Evolutionary conservation across 2,113 vertebrate species (phyloP), one percentile per base, ranked within the genome.

Genomic region (Cettia cetti): DNA sequence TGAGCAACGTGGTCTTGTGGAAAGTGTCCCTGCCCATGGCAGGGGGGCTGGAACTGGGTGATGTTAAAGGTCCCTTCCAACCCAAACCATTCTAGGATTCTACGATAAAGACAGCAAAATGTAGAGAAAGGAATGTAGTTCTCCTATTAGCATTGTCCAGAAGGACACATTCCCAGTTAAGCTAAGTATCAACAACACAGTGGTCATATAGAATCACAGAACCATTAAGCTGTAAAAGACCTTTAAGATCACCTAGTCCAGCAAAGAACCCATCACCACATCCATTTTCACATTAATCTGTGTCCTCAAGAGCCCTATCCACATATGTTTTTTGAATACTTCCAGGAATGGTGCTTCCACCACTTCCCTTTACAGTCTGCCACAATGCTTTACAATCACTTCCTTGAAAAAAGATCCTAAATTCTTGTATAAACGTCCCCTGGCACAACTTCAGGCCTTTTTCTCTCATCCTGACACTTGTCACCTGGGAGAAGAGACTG

Each of bases 1-100:
- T 26, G 24, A 39, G 33, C 23, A 74, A 39, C 0, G 0, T 45
- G 28, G 7, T 68, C n/a, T n/a, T 18, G 19, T 30, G 13, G 45
- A 82, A 53, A 19, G 13, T 37, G 10, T 52, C 15, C 27, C 10
- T 39, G 33, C 12, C 33, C 44, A 16, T 23, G 17, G 22, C 28
- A 57, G 27, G 0, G 13, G 8, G 1, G 1, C 10, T 44, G 33
- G 44, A 65, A 39, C 27, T 44, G 44, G 10, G 3, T 59, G 27
- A 9, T 72, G 7, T 33, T 52, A 27, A 44, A 74, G 19, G 52
- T 59, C 23, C 5, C 19, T 81, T 66, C 60, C 44, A 52, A 50
- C 12, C 7, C 26, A 72, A 59, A 39, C 15, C 28, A 39, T 30
- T 30, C 19, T 60, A 45, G 8, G 20, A 60, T 45, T 53, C 45